Conservation (phyloP, 2,888 invertebrate species). For the Autographa pulchrina region DNA sequence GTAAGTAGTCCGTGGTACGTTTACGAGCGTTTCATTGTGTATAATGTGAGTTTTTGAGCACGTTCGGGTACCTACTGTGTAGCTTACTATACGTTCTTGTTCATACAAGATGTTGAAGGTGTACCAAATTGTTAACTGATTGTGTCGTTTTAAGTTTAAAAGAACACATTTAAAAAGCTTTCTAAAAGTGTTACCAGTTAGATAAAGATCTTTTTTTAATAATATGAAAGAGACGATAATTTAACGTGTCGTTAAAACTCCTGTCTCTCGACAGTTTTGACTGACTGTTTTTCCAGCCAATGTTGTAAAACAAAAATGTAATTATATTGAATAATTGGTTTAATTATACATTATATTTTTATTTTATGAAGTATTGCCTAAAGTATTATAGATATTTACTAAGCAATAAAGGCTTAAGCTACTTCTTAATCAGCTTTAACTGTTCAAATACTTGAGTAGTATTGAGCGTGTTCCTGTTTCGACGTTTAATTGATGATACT, state of each 20-base stretch:
- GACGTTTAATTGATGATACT: constrained; percentile 33
- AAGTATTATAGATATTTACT: too few species aligned
- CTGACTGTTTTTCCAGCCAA: too few species aligned
- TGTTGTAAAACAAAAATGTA: too few species aligned
- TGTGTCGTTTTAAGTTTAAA: not conserved
- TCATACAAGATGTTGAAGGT: constrained; percentile 2
- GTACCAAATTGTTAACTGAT: constrained; percentile 8
- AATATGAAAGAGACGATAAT: too few species aligned
- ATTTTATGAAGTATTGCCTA: too few species aligned
- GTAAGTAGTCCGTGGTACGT: constrained; percentile 39
- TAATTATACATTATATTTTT: too few species aligned
- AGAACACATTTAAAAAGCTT: too few species aligned
- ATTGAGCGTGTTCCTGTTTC: constrained; percentile 11
- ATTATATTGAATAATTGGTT: too few species aligned
- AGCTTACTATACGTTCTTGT: constrained; percentile 15
- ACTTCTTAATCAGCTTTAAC: not conserved
- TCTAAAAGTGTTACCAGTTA: too few species aligned
- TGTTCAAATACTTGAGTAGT: not conserved
- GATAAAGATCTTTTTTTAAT: too few species aligned
- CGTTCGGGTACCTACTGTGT: not conserved
- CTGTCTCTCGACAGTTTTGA: too few species aligned
- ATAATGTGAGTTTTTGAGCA: constrained; percentile 33
- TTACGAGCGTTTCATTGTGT: constrained; percentile 34
- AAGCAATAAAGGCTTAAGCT: not conserved
- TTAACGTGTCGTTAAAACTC: too few species aligned